Conservation (phyloP, 2,113 vertebrate species). For the Salvelinus namaycush region DNA sequence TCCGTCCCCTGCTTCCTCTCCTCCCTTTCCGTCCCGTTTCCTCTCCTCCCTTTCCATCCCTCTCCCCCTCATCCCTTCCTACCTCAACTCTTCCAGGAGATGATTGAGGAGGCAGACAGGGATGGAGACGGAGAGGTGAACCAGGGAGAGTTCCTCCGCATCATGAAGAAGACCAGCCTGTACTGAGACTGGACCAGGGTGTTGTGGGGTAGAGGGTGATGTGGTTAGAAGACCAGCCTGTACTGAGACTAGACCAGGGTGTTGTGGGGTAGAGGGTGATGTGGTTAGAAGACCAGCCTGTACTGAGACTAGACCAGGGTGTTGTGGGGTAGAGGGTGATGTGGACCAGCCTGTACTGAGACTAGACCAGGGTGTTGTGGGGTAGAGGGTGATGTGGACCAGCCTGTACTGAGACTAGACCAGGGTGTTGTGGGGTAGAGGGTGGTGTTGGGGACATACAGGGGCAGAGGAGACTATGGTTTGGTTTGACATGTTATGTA, state of each 20-base stretch:
- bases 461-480: not conserved
- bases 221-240: too few species aligned
- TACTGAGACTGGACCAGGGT: conserved; percentile 71
- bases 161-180: conserved; percentile 94
- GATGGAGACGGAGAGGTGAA: conserved; percentile 94
- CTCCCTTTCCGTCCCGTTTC: too few species aligned
- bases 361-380: too few species aligned
- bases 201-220: not conserved
- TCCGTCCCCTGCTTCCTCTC: too few species aligned
- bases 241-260: not conserved
- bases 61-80: not conserved
- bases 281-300: too few species aligned
- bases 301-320: too few species aligned
- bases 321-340: too few species aligned
- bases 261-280: not conserved
- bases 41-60: too few species aligned
- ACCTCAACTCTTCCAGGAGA: conserved; percentile 75
- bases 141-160: conserved; percentile 90
- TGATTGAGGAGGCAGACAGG: conserved; percentile 92
- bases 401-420: too few species aligned
- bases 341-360: too few species aligned
- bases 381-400: too few species aligned
- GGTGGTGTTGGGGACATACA: not conserved
- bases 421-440: too few species aligned
- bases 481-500: conserved; percentile 27